Percentiles rank a stretch among this genome's conserved stretches.
phyloP scores from a whole-genome alignment of 1,140 invertebrate genomes.

The Helicoverpa armigera region DNA sequence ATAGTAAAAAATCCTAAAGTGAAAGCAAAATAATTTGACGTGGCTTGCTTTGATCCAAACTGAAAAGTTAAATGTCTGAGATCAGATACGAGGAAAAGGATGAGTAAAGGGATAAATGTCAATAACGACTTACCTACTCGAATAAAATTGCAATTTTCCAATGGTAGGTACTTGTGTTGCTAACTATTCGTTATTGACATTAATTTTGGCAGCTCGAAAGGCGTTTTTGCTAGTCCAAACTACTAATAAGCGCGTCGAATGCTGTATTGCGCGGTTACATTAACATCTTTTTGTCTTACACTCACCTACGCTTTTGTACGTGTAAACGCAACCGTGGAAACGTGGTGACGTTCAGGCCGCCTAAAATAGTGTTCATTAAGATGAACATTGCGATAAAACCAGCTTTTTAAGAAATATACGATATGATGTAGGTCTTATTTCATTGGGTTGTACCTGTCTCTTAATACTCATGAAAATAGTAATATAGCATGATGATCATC shows the following conservation, averaged over 20 bases:
- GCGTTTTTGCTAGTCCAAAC: conserved; percentile 45
- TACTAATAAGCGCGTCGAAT: conserved; percentile 59
- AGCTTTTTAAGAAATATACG: conserved; percentile 33
- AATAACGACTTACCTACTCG: no score
- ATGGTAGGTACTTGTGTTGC: conserved; percentile 33
- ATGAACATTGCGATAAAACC: conserved; percentile 55
- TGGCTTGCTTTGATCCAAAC: no score
- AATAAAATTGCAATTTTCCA: neutral
- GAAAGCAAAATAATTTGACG: no score
- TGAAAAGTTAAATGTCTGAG: no score
- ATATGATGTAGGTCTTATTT: neutral
- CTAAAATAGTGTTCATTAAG: conserved; percentile 63
- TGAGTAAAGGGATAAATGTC: no score
- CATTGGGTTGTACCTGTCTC: neutral
- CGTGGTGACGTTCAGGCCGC: conserved; percentile 55
- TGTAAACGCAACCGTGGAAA: conserved; percentile 40
- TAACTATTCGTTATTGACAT: conserved; percentile 58
- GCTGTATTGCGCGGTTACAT: conserved; percentile 60
- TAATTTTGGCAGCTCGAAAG: conserved; percentile 61
- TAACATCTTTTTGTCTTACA: conserved; percentile 52
- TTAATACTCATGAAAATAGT: no score
- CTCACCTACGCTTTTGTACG: conserved; percentile 39
- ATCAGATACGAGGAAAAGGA: no score
- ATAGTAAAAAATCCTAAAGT: no score
- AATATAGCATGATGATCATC: no score